Evolutionary conservation across 2,797 vertebrate genomes (phyloP), one percentile per base, ranked within the genome.

Genomic region (Streptopelia turtur): DNA sequence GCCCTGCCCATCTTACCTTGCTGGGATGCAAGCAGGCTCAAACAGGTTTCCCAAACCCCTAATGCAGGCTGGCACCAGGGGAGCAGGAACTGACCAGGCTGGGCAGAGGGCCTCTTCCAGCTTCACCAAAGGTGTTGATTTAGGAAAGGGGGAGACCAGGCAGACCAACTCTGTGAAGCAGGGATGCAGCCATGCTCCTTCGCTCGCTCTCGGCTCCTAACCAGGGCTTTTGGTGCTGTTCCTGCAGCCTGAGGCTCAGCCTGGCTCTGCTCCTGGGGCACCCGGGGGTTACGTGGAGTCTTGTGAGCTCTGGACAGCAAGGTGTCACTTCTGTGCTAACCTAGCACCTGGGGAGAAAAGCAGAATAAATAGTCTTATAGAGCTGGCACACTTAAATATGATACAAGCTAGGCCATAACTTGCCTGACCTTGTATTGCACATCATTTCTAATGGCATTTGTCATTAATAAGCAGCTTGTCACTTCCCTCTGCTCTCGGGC

Each of bases 31-130:
- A 72, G 56, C 4, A 11, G 57, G 31, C 41, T 69, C 49, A 2
- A 43, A 3, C 3, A 22, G 23, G 4, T 35, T 68, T 52, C 85
- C 87, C 25, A 9, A 28, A 16, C 0, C 13, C 27, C 17, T 9
- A 8, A 12, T 0, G 9, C 15, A 50, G 47, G 37, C 50, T 72
- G 81, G 45, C 59, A 72, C 50, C 23, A 3, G 11, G 27, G n/a
- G 11, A 65, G 11, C 61, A 35, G 57, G 49, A 52, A 28, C 28
- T 0, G 0, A 6, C 5, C 25, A 47, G 27, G 27, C 24, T 53
- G 39, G 50, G 10, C 25, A 81, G 39, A 41, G 21, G 3, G 15
- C 14, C 14, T 24, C 41, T n/a, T 24, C 57, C 74, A 43, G 25
- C 82, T 72, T 64, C 65, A 25, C 57, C 31, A 25, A n/a, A 20